Evolutionary conservation across 2,113 vertebrate species (phyloP).

Genomic region (Meriones unguiculatus): DNA sequence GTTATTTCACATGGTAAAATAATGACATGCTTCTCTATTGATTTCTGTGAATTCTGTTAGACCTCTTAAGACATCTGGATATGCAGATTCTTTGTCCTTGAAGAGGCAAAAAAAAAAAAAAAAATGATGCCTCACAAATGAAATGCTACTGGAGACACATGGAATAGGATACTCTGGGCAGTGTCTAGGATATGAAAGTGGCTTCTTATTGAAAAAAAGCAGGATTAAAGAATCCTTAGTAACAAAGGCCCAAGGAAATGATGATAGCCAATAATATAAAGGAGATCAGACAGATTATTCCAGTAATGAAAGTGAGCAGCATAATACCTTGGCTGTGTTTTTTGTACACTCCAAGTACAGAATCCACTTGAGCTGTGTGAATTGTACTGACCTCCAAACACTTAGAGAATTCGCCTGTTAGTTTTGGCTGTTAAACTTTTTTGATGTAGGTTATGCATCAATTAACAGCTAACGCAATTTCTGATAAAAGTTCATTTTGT

Average conservation of each 20-base stretch:
- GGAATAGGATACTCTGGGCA: background rate
- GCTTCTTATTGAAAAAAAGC: background rate
- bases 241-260: background rate
- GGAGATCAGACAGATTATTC: background rate
- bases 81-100: background rate
- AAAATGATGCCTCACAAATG: background rate
- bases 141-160: background rate
- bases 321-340: background rate
- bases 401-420: background rate
- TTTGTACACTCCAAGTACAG: background rate
- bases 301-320: background rate
- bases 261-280: background rate
- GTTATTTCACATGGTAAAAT: background rate
- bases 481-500: conserved; percentile 6
- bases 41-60: background rate
- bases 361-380: background rate
- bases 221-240: background rate
- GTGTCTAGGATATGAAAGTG: background rate
- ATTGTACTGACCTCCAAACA: background rate
- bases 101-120: background rate
- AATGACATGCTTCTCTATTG: background rate
- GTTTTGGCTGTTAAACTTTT: background rate
- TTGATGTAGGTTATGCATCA: background rate
- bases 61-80: background rate
- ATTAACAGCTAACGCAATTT: background rate